phyloP scores from a whole-genome alignment of 2,113 vertebrate genomes.

The Pteruthius melanotis region DNA sequence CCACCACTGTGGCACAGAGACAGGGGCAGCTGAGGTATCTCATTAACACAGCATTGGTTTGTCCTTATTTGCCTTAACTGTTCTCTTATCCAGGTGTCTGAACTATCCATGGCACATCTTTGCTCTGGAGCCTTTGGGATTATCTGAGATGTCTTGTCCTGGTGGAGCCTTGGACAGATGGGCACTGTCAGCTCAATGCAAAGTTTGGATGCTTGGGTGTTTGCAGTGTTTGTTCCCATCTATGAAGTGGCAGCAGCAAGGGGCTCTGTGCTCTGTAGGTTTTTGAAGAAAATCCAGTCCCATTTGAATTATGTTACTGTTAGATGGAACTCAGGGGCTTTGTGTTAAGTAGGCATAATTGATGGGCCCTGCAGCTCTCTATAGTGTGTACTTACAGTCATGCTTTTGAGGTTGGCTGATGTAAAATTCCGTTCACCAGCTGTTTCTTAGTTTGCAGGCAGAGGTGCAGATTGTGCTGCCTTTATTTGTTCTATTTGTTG shows the following conservation, averaged over 20 bases:
- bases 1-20: rapidly evolving
- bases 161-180: not conserved
- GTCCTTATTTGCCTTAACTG: not conserved
- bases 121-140: not conserved
- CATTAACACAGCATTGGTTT: not conserved
- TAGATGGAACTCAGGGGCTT: not conserved
- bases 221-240: not conserved
- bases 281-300: not conserved
- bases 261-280: not conserved
- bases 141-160: not conserved
- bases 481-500: not conserved
- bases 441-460: not conserved
- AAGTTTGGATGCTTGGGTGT: not conserved
- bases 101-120: not conserved
- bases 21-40: not conserved
- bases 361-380: not conserved
- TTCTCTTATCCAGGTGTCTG: not conserved
- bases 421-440: not conserved
- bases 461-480: not conserved
- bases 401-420: not conserved
- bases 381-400: not conserved
- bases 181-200: not conserved
- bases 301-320: not conserved
- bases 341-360: not conserved
- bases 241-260: not conserved